Percentiles rank a stretch among this genome's conserved stretches.
These are phyloP conservation scores for Azemiops feae DNA, from an alignment of 2,113 vertebrate species.

Conservation along the genomic window DNA sequence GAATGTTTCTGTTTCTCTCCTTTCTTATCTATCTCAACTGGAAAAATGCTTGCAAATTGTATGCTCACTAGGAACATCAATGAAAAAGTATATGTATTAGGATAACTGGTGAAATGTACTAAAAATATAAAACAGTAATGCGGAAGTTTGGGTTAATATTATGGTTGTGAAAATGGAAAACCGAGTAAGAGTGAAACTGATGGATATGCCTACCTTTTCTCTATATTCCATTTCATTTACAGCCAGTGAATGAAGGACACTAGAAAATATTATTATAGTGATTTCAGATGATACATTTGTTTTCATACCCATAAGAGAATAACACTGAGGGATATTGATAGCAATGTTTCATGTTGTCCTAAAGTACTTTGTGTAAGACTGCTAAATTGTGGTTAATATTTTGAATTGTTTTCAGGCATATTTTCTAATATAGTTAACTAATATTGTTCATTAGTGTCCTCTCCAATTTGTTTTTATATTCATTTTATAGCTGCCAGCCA, in stretches of 20 bases:
- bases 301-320: background rate
- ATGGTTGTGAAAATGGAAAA: background rate
- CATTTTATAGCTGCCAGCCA: slow-evolving; percentile 23
- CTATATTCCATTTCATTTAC: background rate
- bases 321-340: background rate
- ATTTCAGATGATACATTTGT: background rate
- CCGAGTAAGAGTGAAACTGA: background rate
- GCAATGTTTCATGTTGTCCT: background rate
- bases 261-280: background rate
- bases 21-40: background rate
- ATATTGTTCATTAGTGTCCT: background rate
- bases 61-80: background rate
- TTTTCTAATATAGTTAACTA: background rate
- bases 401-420: background rate
- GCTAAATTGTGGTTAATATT: background rate
- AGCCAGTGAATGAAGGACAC: background rate
- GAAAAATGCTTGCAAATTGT: background rate
- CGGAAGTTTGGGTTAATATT: background rate
- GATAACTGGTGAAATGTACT: background rate
- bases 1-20: background rate
- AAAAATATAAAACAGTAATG: background rate
- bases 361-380: background rate
- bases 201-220: background rate
- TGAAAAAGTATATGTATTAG: background rate
- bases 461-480: slow-evolving; percentile 6